Conservation (phyloP, 2,113 vertebrate genomes). For the Oreotrochilus melanogaster region DNA sequence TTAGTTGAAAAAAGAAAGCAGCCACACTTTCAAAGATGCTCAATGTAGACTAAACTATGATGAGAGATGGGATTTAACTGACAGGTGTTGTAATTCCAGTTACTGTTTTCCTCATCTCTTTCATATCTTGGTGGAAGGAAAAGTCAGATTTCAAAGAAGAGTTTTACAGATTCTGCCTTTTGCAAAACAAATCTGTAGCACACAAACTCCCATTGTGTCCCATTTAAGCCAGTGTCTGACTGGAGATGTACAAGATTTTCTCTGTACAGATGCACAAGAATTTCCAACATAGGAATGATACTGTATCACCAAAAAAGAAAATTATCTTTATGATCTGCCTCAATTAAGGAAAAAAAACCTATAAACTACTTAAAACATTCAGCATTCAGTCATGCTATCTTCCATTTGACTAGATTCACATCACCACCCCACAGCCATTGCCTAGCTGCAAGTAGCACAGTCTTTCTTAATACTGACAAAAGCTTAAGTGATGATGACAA, state of each 20-base stretch:
- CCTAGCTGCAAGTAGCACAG: background rate
- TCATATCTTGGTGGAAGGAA: background rate
- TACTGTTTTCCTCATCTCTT: background rate
- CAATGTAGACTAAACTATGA: background rate
- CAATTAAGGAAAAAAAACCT: background rate
- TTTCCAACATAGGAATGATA: background rate
- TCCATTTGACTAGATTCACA: background rate
- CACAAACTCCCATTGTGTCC: background rate
- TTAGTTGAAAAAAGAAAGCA: background rate
- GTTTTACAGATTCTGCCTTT: background rate
- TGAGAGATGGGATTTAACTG: background rate
- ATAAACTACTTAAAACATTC: background rate
- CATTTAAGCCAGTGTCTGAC: background rate
- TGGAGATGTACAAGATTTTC: fast-evolving
- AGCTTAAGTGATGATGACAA: background rate
- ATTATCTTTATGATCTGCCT: background rate
- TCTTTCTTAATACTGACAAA: background rate
- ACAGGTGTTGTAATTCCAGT: background rate
- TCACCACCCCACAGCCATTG: background rate
- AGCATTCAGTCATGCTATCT: background rate
- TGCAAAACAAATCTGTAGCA: background rate
- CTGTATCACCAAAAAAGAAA: background rate
- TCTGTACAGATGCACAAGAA: background rate
- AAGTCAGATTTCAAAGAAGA: background rate
- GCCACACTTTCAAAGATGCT: background rate